Evolutionary conservation across 2,113 vertebrate genomes (phyloP).

Genomic region (Pelecanoides urinatrix): DNA sequence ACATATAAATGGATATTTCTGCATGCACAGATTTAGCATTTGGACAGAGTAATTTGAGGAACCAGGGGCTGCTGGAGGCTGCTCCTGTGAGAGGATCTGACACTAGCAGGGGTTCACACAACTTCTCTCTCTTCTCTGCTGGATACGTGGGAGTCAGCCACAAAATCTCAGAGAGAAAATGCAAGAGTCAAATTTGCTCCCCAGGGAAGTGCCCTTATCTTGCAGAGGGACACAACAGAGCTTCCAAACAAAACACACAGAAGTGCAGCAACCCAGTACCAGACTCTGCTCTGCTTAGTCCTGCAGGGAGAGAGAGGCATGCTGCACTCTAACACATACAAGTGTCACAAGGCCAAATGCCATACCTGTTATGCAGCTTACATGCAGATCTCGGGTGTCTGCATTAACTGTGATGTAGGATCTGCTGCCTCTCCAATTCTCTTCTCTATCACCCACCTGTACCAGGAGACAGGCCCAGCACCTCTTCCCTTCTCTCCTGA

Average conservation of each 20-base stretch:
- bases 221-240: background rate
- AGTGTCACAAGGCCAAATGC: background rate
- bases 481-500: background rate
- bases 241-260: background rate
- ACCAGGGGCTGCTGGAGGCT: background rate
- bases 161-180: background rate
- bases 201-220: background rate
- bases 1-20: background rate
- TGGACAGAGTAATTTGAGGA: background rate
- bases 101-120: background rate
- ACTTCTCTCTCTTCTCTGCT: background rate
- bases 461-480: background rate
- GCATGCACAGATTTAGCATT: background rate
- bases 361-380: background rate
- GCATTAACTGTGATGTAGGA: background rate
- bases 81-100: background rate
- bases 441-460: background rate
- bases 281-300: background rate
- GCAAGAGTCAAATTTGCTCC: background rate
- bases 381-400: background rate
- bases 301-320: background rate
- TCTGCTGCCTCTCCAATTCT: background rate
- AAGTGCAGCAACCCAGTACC: background rate
- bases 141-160: background rate
- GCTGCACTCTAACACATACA: background rate